Percentiles rank a stretch among this genome's conserved stretches.
Conservation (phyloP, 2,888 invertebrate species). For the Trachelus tabidus region DNA sequence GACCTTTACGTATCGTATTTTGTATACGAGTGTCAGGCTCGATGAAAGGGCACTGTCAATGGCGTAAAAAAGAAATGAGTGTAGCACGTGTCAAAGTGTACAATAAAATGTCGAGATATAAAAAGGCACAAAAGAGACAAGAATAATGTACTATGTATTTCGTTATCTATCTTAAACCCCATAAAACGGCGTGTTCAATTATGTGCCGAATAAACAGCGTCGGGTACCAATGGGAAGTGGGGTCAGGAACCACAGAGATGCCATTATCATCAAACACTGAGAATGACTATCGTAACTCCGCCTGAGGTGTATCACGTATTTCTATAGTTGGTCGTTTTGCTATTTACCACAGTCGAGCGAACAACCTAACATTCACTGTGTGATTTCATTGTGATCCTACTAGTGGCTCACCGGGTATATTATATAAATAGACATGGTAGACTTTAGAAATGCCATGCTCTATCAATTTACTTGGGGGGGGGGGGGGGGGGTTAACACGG, state of each 20-base stretch:
- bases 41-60: background rate
- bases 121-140: background rate
- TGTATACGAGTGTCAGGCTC: background rate
- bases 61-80: background rate
- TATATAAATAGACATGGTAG: too few species aligned
- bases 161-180: background rate
- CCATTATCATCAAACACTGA: background rate
- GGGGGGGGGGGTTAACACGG: too few species aligned
- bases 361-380: background rate
- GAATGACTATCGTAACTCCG: background rate
- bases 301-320: background rate
- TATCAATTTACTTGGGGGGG: too few species aligned
- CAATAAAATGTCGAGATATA: background rate
- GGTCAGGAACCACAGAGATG: background rate
- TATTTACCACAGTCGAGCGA: background rate
- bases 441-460: too few species aligned
- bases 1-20: background rate
- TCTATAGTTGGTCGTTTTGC: background rate
- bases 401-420: too few species aligned
- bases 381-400: too few species aligned
- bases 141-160: background rate
- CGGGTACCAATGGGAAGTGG: background rate
- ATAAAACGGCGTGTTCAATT: background rate
- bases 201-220: background rate
- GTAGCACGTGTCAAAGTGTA: too few species aligned